A percentile compares a stretch with the other conserved stretches of the same genome.
Evolutionary conservation across 2,113 vertebrate species (phyloP).

Genomic region (Bubalus kerabau): DNA sequence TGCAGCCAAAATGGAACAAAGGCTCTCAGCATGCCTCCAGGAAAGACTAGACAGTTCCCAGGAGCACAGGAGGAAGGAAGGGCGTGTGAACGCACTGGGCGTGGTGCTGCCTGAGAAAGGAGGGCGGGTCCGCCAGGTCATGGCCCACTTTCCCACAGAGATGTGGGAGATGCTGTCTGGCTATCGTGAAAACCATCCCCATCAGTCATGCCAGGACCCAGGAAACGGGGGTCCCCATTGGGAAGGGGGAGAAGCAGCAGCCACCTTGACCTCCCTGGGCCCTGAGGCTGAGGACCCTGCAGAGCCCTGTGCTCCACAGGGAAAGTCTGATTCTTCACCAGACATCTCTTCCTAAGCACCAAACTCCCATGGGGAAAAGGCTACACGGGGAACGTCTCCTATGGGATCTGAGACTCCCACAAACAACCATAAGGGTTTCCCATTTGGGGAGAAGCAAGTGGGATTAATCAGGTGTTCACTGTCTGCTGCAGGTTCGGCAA

Average conservation of each 20-base stretch:
- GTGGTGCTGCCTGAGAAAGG: neutral
- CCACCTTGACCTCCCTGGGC: neutral
- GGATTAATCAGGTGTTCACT: too few species aligned
- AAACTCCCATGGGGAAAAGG: neutral
- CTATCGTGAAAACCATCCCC: neutral
- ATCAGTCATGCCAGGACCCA: neutral
- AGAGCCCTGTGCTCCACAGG: neutral
- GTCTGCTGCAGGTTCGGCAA: neutral
- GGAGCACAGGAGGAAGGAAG: neutral
- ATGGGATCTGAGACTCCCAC: rapidly evolving
- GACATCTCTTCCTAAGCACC: too few species aligned
- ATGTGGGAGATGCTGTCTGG: neutral
- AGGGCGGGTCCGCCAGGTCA: neutral
- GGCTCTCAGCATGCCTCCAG: neutral
- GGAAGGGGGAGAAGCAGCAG: neutral
- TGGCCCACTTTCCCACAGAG: neutral
- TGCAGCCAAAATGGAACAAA: neutral
- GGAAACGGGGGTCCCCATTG: neutral
- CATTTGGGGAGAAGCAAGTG: neutral
- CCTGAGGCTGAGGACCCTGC: too few species aligned
- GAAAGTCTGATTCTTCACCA: neutral
- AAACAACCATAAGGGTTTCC: neutral
- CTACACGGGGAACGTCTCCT: rapidly evolving
- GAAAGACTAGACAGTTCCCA: neutral
- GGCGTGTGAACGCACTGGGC: neutral